phyloP scores from a whole-genome alignment of 2,113 vertebrate species.

The Indicator indicator region DNA sequence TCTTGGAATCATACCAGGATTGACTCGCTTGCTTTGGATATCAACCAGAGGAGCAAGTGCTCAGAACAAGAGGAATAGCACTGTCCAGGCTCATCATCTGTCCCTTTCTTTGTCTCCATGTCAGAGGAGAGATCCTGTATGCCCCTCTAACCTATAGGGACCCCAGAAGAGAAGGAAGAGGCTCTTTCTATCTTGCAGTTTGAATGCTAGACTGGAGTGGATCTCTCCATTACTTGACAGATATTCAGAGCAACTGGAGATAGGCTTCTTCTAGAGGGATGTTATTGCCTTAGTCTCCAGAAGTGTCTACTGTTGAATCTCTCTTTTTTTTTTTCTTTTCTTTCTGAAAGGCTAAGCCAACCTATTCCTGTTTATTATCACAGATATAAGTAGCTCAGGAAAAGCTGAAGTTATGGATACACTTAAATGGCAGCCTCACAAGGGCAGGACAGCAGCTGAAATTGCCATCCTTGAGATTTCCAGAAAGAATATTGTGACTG shows the following conservation, averaged over 20 bases:
- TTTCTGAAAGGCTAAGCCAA: not conserved
- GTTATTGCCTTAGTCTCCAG: not conserved
- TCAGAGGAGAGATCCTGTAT: not conserved
- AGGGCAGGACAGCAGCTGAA: not conserved
- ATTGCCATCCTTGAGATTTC: not conserved
- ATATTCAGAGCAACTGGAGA: not conserved
- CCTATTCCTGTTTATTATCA: not conserved
- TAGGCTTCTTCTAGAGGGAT: not conserved
- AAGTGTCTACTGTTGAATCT: not conserved
- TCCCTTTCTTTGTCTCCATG: not conserved
- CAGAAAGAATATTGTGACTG: not conserved
- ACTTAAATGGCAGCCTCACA: not conserved
- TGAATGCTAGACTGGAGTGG: not conserved
- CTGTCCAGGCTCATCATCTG: not conserved
- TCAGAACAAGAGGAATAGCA: not conserved
- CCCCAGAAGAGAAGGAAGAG: not conserved
- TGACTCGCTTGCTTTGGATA: not conserved
- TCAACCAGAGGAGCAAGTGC: not conserved
- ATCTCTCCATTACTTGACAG: not conserved
- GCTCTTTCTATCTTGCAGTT: not conserved
- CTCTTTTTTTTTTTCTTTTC: no score
- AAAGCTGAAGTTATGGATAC: not conserved
- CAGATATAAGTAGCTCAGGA: not conserved
- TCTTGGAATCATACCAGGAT: not conserved
- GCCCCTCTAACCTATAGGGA: not conserved